These are phyloP conservation scores for Cryptus viduatorius DNA, from an alignment of 2,888 invertebrate species.

Conservation along the genomic window DNA sequence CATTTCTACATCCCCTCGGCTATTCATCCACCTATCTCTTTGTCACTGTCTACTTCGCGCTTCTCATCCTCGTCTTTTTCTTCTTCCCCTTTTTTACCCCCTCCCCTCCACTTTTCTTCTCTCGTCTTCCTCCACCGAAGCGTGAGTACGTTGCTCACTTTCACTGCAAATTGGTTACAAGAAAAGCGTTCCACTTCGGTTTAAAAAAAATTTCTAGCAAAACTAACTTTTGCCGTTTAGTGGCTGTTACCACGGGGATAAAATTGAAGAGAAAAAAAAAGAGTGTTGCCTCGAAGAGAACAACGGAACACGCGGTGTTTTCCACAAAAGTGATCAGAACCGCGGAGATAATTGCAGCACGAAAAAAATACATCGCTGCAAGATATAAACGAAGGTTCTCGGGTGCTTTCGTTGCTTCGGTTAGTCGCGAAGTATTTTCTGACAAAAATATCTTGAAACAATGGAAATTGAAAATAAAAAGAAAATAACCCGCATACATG, in stretches of 20 bases:
- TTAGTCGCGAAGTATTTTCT: not conserved
- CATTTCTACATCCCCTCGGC: conserved; percentile 49
- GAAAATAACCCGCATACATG: not conserved
- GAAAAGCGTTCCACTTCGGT: conserved; percentile 23
- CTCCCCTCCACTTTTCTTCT: not conserved
- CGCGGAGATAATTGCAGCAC: not conserved
- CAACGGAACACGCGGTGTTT: not conserved
- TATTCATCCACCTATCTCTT: conserved; percentile 45
- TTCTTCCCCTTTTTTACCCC: not conserved
- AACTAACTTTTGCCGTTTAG: conserved; percentile 36
- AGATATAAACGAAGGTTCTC: no score
- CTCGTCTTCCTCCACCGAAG: not conserved
- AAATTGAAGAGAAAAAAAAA: not conserved
- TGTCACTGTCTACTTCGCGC: conserved; percentile 39
- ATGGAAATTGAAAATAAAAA: not conserved
- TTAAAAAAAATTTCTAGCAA: conserved; percentile 31
- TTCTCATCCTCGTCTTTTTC: conserved; percentile 18
- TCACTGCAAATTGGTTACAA: conserved; percentile 58
- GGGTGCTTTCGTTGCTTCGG: not conserved
- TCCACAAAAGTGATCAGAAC: not conserved
- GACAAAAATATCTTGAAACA: not conserved
- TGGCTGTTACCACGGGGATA: conserved; percentile 3
- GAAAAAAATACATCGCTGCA: not conserved
- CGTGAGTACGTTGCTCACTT: conserved; percentile 8
- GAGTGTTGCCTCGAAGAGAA: not conserved